Evolutionary conservation across 2,113 vertebrate species (phyloP).

Genomic region (Antechinus stuartii): DNA sequence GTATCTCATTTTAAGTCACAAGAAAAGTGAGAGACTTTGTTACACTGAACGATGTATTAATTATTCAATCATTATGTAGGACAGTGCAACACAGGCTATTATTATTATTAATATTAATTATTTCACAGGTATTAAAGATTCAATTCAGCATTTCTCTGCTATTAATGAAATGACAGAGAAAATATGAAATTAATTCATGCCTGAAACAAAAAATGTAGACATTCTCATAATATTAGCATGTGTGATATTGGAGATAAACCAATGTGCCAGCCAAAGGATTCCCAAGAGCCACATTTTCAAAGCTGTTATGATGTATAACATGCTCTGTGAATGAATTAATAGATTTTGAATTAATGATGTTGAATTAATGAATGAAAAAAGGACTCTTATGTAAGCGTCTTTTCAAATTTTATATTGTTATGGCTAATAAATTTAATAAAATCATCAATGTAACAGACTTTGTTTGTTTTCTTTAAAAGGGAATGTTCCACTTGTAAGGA

Average conservation of each 20-base stretch:
- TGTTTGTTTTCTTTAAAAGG: background rate
- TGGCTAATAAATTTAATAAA: background rate
- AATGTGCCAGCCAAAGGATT: background rate
- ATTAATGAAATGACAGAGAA: background rate
- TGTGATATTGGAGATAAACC: background rate
- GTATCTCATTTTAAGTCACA: background rate
- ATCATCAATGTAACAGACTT: background rate
- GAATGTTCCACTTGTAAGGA: background rate
- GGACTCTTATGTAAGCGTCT: background rate
- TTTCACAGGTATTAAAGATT: background rate
- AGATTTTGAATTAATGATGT: background rate
- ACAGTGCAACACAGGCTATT: background rate
- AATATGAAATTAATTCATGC: background rate
- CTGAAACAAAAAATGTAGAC: background rate
- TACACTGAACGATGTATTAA: background rate
- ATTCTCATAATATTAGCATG: background rate
- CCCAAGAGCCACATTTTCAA: background rate
- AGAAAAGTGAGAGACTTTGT: background rate
- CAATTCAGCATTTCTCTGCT: background rate
- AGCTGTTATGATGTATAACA: background rate
- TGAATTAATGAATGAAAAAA: background rate
- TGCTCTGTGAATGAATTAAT: background rate
- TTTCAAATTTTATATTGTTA: background rate
- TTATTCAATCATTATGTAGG: background rate
- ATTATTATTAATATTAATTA: background rate